Percentiles rank a stretch among this genome's conserved stretches.
Conservation (phyloP, 2,797 vertebrate species). For the Acridotheres tristis region DNA sequence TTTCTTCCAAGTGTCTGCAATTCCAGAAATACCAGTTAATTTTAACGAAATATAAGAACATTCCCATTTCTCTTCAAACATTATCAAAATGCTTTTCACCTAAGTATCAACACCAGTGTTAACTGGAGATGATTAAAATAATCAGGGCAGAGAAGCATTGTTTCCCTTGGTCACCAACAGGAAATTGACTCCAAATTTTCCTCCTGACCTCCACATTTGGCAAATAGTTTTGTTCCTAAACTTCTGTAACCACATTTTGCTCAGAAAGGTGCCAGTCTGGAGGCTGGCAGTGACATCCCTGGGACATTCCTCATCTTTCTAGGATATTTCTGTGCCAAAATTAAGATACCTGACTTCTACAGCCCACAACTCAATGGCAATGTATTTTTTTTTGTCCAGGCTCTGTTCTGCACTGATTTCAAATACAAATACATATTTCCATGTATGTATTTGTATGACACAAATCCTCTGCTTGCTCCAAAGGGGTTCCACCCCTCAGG, state of each 20-base stretch:
- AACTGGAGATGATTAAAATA: background rate
- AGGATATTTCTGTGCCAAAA: background rate
- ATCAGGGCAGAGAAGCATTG: background rate
- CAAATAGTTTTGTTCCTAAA: background rate
- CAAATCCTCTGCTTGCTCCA: background rate
- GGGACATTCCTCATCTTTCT: too few species aligned
- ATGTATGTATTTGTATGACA: too few species aligned
- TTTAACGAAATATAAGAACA: background rate
- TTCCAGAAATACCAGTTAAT: constrained; percentile 43
- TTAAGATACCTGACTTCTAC: fast-evolving
- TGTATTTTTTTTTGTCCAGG: fast-evolving
- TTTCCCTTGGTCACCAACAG: background rate
- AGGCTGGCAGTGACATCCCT: too few species aligned
- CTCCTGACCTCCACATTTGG: background rate
- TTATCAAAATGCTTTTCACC: background rate
- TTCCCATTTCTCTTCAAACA: background rate
- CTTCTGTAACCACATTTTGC: background rate
- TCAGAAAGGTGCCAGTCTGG: background rate
- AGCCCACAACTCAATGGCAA: background rate
- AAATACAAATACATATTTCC: too few species aligned
- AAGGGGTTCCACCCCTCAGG: background rate
- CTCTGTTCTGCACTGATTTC: background rate
- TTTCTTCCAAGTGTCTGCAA: constrained; percentile 95
- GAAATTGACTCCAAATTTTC: background rate
- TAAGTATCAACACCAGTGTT: background rate